Evolutionary conservation across 2,888 invertebrate species (phyloP), one percentile per base, ranked within the genome.

Genomic region (Apodemia duryi): DNA sequence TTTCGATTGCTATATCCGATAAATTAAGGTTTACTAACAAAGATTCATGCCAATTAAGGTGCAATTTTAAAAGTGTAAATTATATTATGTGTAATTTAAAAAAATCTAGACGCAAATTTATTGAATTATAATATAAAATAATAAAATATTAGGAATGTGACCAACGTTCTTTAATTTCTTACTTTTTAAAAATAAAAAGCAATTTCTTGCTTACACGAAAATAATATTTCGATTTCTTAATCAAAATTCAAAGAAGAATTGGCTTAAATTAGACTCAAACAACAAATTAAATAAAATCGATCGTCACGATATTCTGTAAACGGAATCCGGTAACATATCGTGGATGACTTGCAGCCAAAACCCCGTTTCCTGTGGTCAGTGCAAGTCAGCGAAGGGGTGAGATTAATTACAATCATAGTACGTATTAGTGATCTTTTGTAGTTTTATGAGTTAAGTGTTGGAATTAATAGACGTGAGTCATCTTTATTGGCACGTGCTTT

Each of bases 281-380:
- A 46, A 64, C 10, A 35, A 13, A n/a, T 49, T 21, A 2, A 51
- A 51, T 1, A 6, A 68, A 65, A 68, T 38, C 7, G 57, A 62
- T 65, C 61, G 64, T 29, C 51, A 63, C 67, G 66, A 68, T 38
- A 65, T 32, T 65, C 63, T 67, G 63, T 65, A 64, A 67, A 64
- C 63, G 41, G 6, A 0, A 35, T 2, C 62, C 51, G 63, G 43
- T 62, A 62, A 46, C 66, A 68, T 69, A 64, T 49, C 49, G 61
- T 54, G 68, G 64, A 74, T 70, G 82, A 84, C 81, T 80, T 75
- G 81, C 79, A 71, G 66, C 72, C 74, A 72, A 72, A 79, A 78
- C 77, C 77, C 73, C 73, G 71, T 77, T 77, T 79, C 79, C 81
- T 75, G 77, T 75, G 82, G 81, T 80, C 81, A 80, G 70, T 76